Evolutionary conservation across 2,113 vertebrate genomes (phyloP).

Genomic region (Pseudonaja textilis): DNA sequence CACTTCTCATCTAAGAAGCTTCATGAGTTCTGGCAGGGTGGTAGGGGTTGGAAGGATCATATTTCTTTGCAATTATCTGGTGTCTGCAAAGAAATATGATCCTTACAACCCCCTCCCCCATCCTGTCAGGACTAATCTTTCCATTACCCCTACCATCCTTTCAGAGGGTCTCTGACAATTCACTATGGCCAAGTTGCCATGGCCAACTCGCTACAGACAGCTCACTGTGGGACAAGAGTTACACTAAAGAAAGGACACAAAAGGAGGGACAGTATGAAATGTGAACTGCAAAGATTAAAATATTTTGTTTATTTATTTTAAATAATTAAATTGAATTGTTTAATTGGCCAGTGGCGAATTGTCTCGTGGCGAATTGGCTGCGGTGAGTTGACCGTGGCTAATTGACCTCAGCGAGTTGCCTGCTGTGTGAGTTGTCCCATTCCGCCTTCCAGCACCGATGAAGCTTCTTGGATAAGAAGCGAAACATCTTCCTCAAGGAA

Average conservation of each 20-base stretch:
- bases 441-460: neutral
- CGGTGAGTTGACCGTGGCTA: too few species aligned
- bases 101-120: too few species aligned
- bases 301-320: too few species aligned
- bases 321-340: neutral
- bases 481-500: neutral
- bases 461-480: neutral
- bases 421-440: fast-evolving
- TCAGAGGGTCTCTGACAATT: neutral
- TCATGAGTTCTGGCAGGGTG: neutral
- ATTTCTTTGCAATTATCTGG: too few species aligned
- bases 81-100: too few species aligned
- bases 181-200: too few species aligned
- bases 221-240: neutral
- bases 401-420: neutral
- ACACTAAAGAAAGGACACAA: neutral
- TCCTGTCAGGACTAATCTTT: neutral
- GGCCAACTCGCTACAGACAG: too few species aligned
- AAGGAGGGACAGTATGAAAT: too few species aligned
- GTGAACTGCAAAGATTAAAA: too few species aligned
- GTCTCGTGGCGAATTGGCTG: too few species aligned
- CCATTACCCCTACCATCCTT: neutral
- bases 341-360: neutral
- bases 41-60: neutral
- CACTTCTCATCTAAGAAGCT: neutral